phyloP scores from a whole-genome alignment of 2,888 invertebrate species.

The Merodon equestris region DNA sequence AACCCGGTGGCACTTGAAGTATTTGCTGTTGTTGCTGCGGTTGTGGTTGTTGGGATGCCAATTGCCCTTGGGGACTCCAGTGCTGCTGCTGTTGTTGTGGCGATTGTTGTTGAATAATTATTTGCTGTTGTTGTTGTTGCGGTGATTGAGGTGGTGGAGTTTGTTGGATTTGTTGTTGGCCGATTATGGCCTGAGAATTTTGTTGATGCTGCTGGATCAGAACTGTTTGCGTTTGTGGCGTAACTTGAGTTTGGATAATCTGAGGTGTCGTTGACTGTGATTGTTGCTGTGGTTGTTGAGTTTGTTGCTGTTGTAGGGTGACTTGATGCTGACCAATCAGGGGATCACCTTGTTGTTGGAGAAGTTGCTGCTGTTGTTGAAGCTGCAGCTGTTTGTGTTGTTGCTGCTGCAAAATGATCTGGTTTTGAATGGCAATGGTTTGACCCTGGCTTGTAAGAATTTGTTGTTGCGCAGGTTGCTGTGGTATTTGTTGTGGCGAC shows the following conservation, averaged over 20 bases:
- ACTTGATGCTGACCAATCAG: conserved; percentile 70
- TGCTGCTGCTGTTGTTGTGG: conserved; percentile 77
- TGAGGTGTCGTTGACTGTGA: conserved; percentile 71
- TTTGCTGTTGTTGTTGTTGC: conserved; percentile 80
- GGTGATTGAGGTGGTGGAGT: conserved; percentile 75
- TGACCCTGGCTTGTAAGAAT: conserved; percentile 68
- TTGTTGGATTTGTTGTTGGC: conserved; percentile 73
- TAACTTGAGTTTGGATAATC: conserved; percentile 66
- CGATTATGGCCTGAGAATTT: conserved; percentile 63
- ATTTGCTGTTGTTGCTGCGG: conserved; percentile 81
- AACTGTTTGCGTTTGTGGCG: conserved; percentile 78
- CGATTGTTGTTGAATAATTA: conserved; percentile 81
- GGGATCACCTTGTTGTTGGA: conserved; percentile 71
- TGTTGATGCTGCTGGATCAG: conserved; percentile 75
- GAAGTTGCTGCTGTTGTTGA: conserved; percentile 79
- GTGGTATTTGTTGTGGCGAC: conserved; percentile 70
- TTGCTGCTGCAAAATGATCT: conserved; percentile 79
- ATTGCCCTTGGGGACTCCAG: conserved; percentile 78
- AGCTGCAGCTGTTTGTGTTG: conserved; percentile 82
- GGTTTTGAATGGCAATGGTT: conserved; percentile 71
- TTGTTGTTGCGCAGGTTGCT: conserved; percentile 74
- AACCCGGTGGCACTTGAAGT: conserved; percentile 77
- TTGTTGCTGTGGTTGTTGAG: conserved; percentile 66
- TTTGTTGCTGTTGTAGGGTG: conserved; percentile 80
- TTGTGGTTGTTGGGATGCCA: conserved; percentile 71